A percentile compares a stretch with the other conserved stretches of the same genome.
Evolutionary conservation across 2,888 invertebrate genomes (phyloP).

Genomic region (Anodontia alba): DNA sequence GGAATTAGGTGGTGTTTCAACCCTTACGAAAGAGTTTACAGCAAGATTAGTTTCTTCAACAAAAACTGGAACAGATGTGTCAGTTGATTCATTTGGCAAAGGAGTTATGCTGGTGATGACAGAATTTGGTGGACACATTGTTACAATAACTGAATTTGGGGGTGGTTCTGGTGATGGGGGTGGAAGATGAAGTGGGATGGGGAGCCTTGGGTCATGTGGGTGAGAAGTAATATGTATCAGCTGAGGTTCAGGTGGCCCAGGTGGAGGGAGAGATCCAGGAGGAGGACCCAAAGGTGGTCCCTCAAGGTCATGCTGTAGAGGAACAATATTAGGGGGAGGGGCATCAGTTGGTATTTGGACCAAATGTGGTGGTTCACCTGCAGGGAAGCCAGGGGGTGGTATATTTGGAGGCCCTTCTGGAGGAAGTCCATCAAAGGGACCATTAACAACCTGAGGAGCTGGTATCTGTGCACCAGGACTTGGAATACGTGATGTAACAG

Average conservation of each 20-base stretch:
- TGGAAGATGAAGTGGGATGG: slow-evolving; percentile 52
- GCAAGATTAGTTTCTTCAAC: neutral
- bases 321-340: slow-evolving; percentile 47
- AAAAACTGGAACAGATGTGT: neutral
- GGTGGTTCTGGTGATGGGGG: slow-evolving; percentile 46
- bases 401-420: slow-evolving; percentile 43
- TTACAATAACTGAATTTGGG: slow-evolving; percentile 49
- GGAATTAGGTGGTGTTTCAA: slow-evolving; percentile 39
- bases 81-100: neutral
- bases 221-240: slow-evolving; percentile 45
- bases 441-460: slow-evolving; percentile 41
- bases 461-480: slow-evolving; percentile 32
- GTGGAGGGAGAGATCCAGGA: slow-evolving; percentile 22
- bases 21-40: slow-evolving; percentile 13
- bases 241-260: slow-evolving; percentile 37
- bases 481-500: slow-evolving; percentile 36
- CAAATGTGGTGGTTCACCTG: slow-evolving; percentile 42
- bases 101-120: slow-evolving; percentile 22
- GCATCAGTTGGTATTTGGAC: slow-evolving; percentile 43
- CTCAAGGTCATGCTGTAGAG: slow-evolving; percentile 41
- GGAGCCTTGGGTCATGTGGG: slow-evolving; percentile 40
- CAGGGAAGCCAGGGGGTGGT: slow-evolving; percentile 56
- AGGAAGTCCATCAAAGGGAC: slow-evolving; percentile 58
- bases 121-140: slow-evolving; percentile 58
- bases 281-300: slow-evolving; percentile 25